A percentile compares a stretch with the other conserved stretches of the same genome.
Conservation (phyloP, 2,113 vertebrate species). For the Leptobrachium leishanense region DNA sequence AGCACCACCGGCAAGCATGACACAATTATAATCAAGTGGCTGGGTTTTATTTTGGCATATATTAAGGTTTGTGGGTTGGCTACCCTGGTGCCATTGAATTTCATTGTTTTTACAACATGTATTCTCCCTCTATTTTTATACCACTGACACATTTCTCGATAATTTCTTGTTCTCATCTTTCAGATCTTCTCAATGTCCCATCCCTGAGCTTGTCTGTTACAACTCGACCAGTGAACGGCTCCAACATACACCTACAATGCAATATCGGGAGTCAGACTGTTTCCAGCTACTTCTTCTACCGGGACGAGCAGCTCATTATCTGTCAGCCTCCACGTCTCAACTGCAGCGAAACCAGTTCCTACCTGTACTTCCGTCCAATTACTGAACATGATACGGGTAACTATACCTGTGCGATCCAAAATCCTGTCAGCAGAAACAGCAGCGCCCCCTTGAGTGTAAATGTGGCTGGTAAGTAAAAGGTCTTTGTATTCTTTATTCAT, state of each 20-base stretch:
- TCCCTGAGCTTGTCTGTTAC: neutral
- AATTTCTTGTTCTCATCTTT: neutral
- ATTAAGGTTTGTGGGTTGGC: too few relatives aligned
- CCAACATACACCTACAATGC: neutral
- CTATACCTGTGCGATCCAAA: conserved; percentile 7
- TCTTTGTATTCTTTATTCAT: neutral
- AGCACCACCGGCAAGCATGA: too few relatives aligned
- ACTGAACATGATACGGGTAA: conserved; percentile 1
- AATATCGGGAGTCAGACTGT: neutral
- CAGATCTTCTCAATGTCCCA: neutral
- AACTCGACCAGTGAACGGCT: neutral
- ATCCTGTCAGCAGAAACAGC: neutral
- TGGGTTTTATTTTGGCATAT: too few relatives aligned
- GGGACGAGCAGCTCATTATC: neutral
- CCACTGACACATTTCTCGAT: neutral
- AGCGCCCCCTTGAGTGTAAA: neutral
- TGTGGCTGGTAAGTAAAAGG: conserved; percentile 4
- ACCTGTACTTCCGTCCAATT: neutral
- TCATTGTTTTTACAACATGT: too few relatives aligned
- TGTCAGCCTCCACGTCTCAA: neutral
- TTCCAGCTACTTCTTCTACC: neutral
- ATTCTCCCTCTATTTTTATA: too few relatives aligned
- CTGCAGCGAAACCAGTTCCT: neutral
- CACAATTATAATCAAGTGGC: too few relatives aligned
- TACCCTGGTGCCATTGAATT: too few relatives aligned